Conservation (phyloP, 1,140 invertebrate species). For the Euura saliciscinereae region DNA sequence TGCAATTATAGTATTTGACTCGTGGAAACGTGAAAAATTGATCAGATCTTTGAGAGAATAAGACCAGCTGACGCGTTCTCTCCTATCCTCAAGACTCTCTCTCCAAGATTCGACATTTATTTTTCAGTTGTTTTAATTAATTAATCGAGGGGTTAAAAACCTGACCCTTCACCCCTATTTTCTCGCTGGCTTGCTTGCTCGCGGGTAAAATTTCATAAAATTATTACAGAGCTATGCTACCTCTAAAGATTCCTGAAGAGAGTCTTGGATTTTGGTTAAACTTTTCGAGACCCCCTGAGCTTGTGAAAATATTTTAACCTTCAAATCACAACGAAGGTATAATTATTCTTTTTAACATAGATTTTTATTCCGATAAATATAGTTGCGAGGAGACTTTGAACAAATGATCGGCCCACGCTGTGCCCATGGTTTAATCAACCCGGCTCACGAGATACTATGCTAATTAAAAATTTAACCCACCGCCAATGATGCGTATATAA, state of each 20-base stretch:
- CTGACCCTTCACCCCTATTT: background rate
- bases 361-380: too few species aligned
- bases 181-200: background rate
- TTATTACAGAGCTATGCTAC: background rate
- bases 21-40: background rate
- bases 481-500: background rate
- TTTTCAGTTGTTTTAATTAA: slow-evolving; percentile 4
- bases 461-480: background rate
- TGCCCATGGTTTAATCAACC: too few species aligned
- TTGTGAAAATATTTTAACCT: slow-evolving; percentile 3
- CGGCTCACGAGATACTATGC: too few species aligned
- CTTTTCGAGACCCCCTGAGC: background rate
- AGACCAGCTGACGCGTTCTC: background rate
- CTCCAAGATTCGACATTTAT: background rate
- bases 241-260: background rate
- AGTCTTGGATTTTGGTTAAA: background rate
- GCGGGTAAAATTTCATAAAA: slow-evolving; percentile 3
- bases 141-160: background rate
- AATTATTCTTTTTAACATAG: too few species aligned
- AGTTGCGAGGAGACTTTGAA: too few species aligned
- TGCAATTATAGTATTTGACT: slow-evolving; percentile 33
- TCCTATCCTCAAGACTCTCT: background rate
- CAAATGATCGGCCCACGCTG: too few species aligned
- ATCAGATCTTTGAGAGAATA: background rate
- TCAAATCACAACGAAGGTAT: background rate